Conservation (phyloP, 1,140 invertebrate genomes). For the Aphidius ervi region DNA sequence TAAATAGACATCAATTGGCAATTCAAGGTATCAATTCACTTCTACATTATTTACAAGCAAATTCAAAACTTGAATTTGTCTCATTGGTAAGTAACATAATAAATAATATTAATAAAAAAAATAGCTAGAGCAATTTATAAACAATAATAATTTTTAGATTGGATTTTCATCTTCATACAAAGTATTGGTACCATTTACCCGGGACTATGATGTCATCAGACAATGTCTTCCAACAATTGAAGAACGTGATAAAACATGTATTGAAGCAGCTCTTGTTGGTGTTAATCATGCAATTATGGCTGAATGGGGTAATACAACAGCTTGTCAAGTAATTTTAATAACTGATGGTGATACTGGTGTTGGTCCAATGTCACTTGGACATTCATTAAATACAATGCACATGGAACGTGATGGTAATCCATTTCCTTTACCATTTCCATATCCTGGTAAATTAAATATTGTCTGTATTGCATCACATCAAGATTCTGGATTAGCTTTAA, state of each 20-base stretch:
- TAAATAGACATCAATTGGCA: constrained; percentile 70
- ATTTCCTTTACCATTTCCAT: constrained; percentile 73
- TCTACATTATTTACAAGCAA: constrained; percentile 74
- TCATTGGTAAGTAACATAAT: constrained; percentile 65
- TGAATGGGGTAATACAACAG: constrained; percentile 80
- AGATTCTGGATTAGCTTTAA: constrained; percentile 37
- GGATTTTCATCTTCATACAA: constrained; percentile 78
- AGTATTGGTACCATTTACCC: constrained; percentile 75
- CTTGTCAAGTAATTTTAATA: constrained; percentile 74
- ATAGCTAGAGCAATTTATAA: constrained; percentile 3
- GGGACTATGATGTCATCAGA: constrained; percentile 78
- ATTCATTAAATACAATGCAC: constrained; percentile 50
- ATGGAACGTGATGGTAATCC: constrained; percentile 45
- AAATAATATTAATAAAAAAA: background rate
- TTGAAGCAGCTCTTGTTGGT: constrained; percentile 72
- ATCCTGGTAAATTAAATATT: constrained; percentile 75
- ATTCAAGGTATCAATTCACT: constrained; percentile 79
- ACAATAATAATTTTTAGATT: constrained; percentile 50
- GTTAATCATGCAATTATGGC: constrained; percentile 71
- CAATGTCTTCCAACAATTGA: constrained; percentile 68
- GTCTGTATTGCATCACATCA: constrained; percentile 64
- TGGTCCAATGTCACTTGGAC: constrained; percentile 60
- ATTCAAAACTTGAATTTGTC: constrained; percentile 87
- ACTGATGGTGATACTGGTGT: constrained; percentile 76
- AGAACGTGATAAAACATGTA: constrained; percentile 79